Percentiles rank a stretch among this genome's conserved stretches.
These are phyloP conservation scores for Macquaria ambigua DNA, from an alignment of 2,113 vertebrate species.

Conservation along the genomic window DNA sequence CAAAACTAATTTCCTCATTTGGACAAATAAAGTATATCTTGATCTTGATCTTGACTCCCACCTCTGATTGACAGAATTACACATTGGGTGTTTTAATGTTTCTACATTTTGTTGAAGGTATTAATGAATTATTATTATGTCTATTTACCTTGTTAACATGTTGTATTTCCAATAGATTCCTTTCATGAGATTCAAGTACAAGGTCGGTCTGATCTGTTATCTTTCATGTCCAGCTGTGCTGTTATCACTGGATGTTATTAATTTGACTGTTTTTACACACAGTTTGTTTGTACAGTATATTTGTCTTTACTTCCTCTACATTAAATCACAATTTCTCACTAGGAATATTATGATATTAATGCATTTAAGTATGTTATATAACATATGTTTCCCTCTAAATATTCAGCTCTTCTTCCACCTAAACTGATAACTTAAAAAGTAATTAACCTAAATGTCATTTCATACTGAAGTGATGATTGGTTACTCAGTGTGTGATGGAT, in stretches of 20 bases:
- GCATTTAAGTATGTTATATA: neutral
- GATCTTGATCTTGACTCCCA: neutral
- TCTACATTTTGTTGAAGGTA: neutral
- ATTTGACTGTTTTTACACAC: neutral
- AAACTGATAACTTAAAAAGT: too few relatives aligned
- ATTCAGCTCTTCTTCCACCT: slow-evolving; percentile 28
- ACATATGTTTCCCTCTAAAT: accelerated
- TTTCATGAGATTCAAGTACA: slow-evolving; percentile 2
- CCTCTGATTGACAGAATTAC: neutral
- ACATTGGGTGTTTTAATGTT: neutral
- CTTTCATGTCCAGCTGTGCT: neutral
- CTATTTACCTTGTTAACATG: accelerated
- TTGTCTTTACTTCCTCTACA: too few relatives aligned
- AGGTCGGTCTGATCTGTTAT: slow-evolving; percentile 42
- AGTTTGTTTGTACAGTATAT: neutral
- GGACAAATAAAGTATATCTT: too few relatives aligned
- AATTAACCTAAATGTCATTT: too few relatives aligned
- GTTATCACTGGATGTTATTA: neutral
- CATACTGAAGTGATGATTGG: neutral
- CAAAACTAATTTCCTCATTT: too few relatives aligned
- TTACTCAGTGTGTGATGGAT: too few relatives aligned
- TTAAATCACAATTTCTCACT: neutral
- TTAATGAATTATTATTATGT: neutral
- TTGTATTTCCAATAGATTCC: slow-evolving; percentile 26
- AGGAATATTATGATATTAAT: neutral